Evolutionary conservation across 2,797 vertebrate genomes (phyloP).

Genomic region (Enteromius viviparus): DNA sequence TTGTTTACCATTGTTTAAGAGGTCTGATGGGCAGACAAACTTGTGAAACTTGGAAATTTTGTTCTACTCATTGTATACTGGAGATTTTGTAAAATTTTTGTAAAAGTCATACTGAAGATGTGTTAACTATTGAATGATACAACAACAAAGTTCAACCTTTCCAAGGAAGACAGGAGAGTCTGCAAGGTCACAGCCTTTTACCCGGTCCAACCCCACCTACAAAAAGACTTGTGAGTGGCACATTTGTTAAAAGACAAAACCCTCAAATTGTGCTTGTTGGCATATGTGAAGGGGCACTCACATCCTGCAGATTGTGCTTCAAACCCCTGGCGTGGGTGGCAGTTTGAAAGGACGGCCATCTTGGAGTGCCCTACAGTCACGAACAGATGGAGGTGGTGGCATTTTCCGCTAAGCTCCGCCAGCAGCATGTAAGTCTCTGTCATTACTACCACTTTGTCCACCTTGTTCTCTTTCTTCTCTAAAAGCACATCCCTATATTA

Average conservation of each 20-base stretch:
- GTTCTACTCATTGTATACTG: background rate
- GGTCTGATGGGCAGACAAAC: background rate
- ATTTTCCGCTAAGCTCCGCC: constrained; percentile 48
- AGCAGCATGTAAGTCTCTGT: constrained; percentile 59
- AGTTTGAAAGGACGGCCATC: constrained; percentile 52
- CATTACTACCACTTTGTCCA: constrained; percentile 58
- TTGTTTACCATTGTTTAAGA: background rate
- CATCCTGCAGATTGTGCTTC: constrained; percentile 47
- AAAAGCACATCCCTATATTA: constrained; percentile 22
- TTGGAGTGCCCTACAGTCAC: constrained; percentile 55
- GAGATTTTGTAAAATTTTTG: background rate
- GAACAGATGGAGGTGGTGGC: constrained; percentile 65
- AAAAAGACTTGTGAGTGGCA: constrained; percentile 13
- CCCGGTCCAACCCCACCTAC: constrained; percentile 25
- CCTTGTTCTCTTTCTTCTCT: constrained; percentile 42
- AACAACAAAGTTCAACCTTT: background rate
- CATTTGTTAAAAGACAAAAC: constrained; percentile 53
- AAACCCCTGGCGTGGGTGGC: constrained; percentile 59
- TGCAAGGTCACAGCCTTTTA: constrained; percentile 11
- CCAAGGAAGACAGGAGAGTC: background rate
- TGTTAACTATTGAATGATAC: background rate
- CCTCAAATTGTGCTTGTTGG: constrained; percentile 26
- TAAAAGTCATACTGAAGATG: background rate
- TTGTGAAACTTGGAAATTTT: background rate
- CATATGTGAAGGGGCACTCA: constrained; percentile 49